Conservation (phyloP, 2,113 vertebrate species). For the Phalacrocorax brasilianus region DNA sequence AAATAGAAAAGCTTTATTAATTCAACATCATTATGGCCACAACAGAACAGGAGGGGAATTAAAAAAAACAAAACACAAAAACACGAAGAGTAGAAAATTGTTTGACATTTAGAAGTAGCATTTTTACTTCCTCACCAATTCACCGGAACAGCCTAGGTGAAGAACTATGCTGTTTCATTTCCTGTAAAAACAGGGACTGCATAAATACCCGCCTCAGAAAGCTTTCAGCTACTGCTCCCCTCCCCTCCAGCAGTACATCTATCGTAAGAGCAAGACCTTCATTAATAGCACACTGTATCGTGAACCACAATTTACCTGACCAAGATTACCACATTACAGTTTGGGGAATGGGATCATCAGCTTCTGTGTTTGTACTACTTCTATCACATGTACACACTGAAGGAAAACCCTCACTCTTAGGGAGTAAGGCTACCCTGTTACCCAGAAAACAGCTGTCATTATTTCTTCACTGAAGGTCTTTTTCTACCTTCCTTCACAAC, state of each 20-base stretch:
- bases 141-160: neutral
- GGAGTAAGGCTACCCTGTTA: neutral
- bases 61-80: no score
- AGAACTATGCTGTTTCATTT: neutral
- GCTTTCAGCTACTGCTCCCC: neutral
- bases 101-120: neutral
- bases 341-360: neutral
- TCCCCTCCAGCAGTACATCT: neutral
- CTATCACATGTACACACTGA: accelerated
- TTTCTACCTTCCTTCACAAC: neutral
- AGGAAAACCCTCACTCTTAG: neutral
- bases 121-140: neutral
- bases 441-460: neutral
- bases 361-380: neutral
- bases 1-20: neutral
- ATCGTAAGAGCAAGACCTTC: neutral
- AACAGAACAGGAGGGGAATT: neutral
- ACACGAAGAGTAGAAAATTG: neutral
- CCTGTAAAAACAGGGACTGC: neutral
- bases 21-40: neutral
- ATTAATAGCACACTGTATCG: neutral
- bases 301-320: neutral
- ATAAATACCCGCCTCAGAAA: neutral
- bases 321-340: neutral
- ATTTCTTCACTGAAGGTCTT: neutral